phyloP scores from a whole-genome alignment of 2,113 vertebrate genomes.

The Heptranchias perlo region DNA sequence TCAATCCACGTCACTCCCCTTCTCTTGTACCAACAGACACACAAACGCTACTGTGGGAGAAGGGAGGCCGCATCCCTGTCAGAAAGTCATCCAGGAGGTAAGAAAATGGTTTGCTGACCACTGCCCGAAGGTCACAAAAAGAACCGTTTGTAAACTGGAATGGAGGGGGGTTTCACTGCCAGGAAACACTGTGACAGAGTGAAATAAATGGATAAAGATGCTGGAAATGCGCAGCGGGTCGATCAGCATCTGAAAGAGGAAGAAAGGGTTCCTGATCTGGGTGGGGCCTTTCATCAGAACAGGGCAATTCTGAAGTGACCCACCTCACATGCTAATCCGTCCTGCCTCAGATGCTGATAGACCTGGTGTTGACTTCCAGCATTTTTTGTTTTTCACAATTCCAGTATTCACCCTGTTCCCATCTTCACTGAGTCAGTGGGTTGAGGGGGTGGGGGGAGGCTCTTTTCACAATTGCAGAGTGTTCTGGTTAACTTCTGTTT shows the following conservation, averaged over 20 bases:
- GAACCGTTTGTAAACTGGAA: background rate
- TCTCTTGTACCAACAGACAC: slow-evolving; percentile 62
- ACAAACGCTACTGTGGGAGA: slow-evolving; percentile 97
- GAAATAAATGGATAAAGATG: background rate
- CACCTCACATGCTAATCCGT: background rate
- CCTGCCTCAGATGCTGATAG: background rate
- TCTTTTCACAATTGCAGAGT: background rate
- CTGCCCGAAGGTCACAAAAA: background rate
- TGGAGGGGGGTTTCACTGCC: background rate
- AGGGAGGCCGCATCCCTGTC: slow-evolving; percentile 92
- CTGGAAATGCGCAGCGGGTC: background rate
- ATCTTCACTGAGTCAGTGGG: background rate
- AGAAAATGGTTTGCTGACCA: slow-evolving; percentile 23
- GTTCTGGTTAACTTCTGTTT: background rate
- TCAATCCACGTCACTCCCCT: background rate
- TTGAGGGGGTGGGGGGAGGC: background rate
- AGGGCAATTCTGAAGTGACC: background rate
- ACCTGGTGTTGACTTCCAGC: too few species aligned
- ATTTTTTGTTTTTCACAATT: background rate
- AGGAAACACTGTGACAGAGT: too few species aligned
- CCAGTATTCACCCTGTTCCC: background rate
- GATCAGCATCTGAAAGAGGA: background rate
- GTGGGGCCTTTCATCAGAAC: background rate
- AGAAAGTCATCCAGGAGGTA: slow-evolving; percentile 98
- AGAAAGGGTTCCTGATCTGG: background rate